Conservation (phyloP, 2,113 vertebrate species). For the Cyrtonyx montezumae region DNA sequence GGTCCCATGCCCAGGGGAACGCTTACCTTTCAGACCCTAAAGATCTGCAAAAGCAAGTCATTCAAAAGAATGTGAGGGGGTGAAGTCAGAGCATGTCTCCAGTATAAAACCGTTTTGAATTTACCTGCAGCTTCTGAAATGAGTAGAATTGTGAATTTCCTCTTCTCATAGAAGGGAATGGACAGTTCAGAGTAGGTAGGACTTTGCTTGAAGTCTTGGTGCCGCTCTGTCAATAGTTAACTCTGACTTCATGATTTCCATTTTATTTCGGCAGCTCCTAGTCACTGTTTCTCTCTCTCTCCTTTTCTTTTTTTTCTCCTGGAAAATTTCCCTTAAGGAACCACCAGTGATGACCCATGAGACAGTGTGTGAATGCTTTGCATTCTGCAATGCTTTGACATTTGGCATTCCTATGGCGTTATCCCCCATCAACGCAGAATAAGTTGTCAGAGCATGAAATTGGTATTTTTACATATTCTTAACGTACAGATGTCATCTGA, state of each 20-base stretch:
- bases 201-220: not conserved
- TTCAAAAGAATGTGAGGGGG: not conserved
- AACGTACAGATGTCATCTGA: conserved; percentile 81
- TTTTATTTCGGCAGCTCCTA: conserved; percentile 24
- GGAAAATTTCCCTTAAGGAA: conserved; percentile 65
- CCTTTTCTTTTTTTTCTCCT: not conserved
- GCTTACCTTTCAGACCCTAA: not conserved
- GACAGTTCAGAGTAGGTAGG: not conserved
- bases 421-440: conserved; percentile 76
- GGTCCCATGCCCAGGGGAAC: not conserved
- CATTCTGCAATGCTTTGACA: conserved; percentile 76
- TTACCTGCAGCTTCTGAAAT: not conserved
- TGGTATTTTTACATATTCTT: conserved; percentile 83
- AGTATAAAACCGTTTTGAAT: not conserved
- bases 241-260: not conserved
- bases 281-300: not conserved
- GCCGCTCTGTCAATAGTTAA: not conserved
- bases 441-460: conserved; percentile 85
- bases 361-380: conserved; percentile 59
- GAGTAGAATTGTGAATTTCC: not conserved
- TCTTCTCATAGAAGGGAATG: not conserved
- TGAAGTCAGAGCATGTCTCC: not conserved
- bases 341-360: conserved; percentile 45
- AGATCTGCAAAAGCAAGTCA: not conserved
- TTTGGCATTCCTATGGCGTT: conserved; percentile 76